These are phyloP conservation scores for Drosophila kuntzei DNA, from an alignment of 2,888 invertebrate species.

Conservation along the genomic window DNA sequence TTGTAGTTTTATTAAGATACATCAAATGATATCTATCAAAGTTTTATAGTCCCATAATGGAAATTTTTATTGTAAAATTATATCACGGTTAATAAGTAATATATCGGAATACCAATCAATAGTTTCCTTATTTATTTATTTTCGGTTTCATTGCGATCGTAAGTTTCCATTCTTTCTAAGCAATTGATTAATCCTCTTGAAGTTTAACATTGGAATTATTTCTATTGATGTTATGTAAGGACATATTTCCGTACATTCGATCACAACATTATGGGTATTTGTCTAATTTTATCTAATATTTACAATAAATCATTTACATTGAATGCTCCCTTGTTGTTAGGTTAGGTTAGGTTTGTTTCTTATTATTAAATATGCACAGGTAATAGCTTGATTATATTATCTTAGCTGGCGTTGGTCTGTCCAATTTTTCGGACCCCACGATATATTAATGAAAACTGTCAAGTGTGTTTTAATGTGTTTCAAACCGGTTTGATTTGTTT, in stretches of 20 bases:
- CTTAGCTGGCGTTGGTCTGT: constrained; percentile 21
- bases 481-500: constrained; percentile 50
- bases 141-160: not conserved
- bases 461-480: constrained; percentile 28
- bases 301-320: not conserved
- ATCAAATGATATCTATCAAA: not conserved
- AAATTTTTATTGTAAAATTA: not conserved
- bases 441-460: constrained; percentile 33
- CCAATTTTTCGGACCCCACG: constrained; percentile 13
- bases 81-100: not conserved
- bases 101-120: not conserved
- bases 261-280: constrained; percentile 15
- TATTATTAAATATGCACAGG: constrained; percentile 34
- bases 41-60: not conserved
- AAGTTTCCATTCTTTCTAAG: not conserved
- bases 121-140: not conserved
- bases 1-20: not conserved
- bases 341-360: not conserved
- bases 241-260: too few species aligned
- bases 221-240: too few species aligned
- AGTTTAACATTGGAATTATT: not conserved
- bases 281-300: constrained; percentile 1
- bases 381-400: constrained; percentile 6
- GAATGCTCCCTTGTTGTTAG: not conserved
- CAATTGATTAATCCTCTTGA: too few species aligned